phyloP scores from a whole-genome alignment of 2,888 invertebrate species.

The Ptilodon capucinus region DNA sequence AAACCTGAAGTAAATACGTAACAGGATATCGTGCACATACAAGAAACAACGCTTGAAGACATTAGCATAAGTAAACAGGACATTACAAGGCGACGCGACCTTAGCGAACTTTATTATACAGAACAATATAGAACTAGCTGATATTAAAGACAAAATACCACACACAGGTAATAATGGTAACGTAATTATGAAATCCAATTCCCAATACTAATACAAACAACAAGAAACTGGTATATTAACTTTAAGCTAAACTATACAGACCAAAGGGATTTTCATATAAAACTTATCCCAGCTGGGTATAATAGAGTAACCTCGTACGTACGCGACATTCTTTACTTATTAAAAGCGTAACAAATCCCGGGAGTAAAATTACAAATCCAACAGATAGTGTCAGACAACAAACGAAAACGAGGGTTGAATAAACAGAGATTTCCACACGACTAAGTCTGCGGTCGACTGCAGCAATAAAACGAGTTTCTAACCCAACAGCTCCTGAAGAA shows the following conservation, averaged over 20 bases:
- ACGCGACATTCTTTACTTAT: constrained; percentile 8
- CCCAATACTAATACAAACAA: background rate
- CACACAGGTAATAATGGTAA: background rate
- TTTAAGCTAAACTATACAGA: background rate
- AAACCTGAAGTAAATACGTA: background rate
- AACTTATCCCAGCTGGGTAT: constrained; percentile 1
- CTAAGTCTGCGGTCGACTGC: constrained; percentile 4
- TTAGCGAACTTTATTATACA: background rate
- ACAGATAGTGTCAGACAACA: constrained; percentile 10
- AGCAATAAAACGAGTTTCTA: constrained; percentile 1
- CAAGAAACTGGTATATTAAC: too few species aligned
- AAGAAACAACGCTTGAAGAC: background rate
- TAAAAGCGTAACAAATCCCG: constrained; percentile 3
- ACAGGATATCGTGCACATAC: background rate
- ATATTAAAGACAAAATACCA: background rate
- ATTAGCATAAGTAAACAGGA: background rate
- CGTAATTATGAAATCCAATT: background rate
- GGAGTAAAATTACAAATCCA: constrained; percentile 6
- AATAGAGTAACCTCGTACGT: constrained; percentile 4
- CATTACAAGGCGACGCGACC: background rate
- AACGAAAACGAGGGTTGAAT: constrained; percentile 11
- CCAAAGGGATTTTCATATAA: constrained; percentile 2
- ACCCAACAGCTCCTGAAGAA: background rate
- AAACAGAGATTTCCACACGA: constrained; percentile 16
- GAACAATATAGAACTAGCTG: background rate